Evolutionary conservation across 2,113 vertebrate genomes (phyloP), one percentile per base, ranked within the genome.

Genomic region (Phaetusa simplex): DNA sequence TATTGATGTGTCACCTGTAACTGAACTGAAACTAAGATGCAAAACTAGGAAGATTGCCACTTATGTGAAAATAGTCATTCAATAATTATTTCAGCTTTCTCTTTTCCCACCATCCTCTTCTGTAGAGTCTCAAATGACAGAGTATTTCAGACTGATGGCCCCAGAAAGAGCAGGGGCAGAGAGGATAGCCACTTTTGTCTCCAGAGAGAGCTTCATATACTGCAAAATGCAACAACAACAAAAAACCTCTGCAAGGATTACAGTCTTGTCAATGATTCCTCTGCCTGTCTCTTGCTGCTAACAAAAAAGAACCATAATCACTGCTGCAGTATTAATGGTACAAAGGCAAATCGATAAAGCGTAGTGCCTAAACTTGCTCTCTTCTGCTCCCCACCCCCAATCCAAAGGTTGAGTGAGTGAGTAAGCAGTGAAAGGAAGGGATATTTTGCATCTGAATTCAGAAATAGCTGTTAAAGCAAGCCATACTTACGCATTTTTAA

Each of bases 101-200:
- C 29, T 88, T 86, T 82, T n/a, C 23, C 14, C 9, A 43, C 6
- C 18, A 20, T 45, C 13, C 20, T 62, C 36, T 53, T 90, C 36
- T 8, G 1, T 11, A 93, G 38, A 70, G n/a, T 95, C 96, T 94
- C 78, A 94, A 78, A 85, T 66, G 86, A 55, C 90, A 91, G n/a
- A 76, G 77, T 71, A 49, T 91, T 92, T 96, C 89, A 94, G 76
- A 94, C 5, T 29, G 36, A 96, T 90, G 66, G n/a, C 58, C 43
- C 34, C 77, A 95, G 93, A 95, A 97, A 82, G 71, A 62, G 64
- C 71, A 82, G 34, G 38, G 55, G 53, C 49, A 97, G 86, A 93
- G 88, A 94, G 9, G 29, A 91, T 23, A 93, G 47, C 45, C 76
- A 76, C 49, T 96, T 92, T 58, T 93, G 38, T 66, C 71, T 96